Evolutionary conservation across 1,140 invertebrate species (phyloP), one percentile per base, ranked within the genome.

Genomic region (Drosophila bifasciata): DNA sequence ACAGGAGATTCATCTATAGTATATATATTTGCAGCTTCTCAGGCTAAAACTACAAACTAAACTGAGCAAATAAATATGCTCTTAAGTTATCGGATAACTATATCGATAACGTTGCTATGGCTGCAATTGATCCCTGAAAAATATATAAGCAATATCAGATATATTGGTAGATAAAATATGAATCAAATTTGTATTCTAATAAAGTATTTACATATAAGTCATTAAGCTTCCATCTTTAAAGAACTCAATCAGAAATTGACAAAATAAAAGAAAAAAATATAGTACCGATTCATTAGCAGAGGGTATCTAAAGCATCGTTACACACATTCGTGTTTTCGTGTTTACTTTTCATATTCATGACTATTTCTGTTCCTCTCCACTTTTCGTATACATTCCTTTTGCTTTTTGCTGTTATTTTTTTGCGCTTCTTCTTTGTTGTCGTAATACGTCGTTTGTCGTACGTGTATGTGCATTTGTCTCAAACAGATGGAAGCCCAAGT

Each of bases 151-250:
- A 19, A 1, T 19, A 19, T 19, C 19, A 19, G 19, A 19, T 1
- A 1, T 19, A 19, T 19, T 19, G 2, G 1, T 19, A 11, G 19
- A 9, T 7, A 39, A 45, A 69, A 52, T 19, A 19, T 19, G 19
- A 19, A 19, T 19, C 19, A 19, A 19, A 19, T 69, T 41, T 21
- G 43, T 19, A 19, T 19, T 2, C 1, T 19, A 19, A 19, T 19
- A 19, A 67, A 41, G 40, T 39, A 36, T 62, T n/a, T 56, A 39
- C 32, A 56, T 49, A 55, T n/a, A n/a, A n/a, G n/a, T 25, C 60
- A 23, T 15, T 28, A 21, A 23, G 41, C 41, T 60, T 60, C n/a
- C n/a, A 61, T 39, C 28, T 39, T 61, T 60, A 36, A 23, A 2
- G 0, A 23, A 7, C 6, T 7, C 6, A 7, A 7, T 7, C 7